Conservation (phyloP, 2,888 invertebrate species). For the Gerris lacustris region DNA sequence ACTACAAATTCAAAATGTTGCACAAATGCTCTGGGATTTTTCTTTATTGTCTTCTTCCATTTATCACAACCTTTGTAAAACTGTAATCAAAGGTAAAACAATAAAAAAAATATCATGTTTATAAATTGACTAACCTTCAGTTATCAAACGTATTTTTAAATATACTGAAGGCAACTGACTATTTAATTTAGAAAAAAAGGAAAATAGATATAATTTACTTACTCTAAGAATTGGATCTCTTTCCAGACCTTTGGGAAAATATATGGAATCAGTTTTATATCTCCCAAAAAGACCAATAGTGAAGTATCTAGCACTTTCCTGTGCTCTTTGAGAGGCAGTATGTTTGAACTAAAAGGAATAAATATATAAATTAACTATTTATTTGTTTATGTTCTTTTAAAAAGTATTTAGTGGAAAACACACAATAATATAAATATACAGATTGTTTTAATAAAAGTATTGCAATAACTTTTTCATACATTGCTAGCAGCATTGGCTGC, state of each 20-base stretch:
- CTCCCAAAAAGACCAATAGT: conserved; percentile 61
- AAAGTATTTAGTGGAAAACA: no score
- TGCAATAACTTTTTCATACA: no score
- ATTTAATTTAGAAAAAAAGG: no score
- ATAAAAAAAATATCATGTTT: conserved; percentile 16
- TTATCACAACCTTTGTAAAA: conserved; percentile 64
- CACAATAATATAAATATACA: no score
- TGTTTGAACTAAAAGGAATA: conserved; percentile 52
- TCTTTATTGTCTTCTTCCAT: conserved; percentile 57
- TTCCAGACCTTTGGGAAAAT: conserved; percentile 51
- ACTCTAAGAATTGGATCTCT: conserved; percentile 51
- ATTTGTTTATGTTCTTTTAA: no score
- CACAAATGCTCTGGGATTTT: conserved; percentile 48
- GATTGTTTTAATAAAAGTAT: no score
- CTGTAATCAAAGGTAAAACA: conserved; percentile 37
- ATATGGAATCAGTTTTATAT: conserved; percentile 46
- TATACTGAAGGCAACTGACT: conserved; percentile 39
- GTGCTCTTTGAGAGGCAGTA: conserved; percentile 63
- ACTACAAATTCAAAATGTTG: conserved; percentile 46
- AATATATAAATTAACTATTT: conserved; percentile 12
- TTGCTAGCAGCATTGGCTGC: no score
- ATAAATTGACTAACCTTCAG: conserved; percentile 6
- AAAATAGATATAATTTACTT: no score
- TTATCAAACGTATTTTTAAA: conserved; percentile 13
- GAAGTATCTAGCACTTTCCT: conserved; percentile 62